Evolutionary conservation across 1,140 invertebrate species (phyloP).

Genomic region (Zaprionus davidi): DNA sequence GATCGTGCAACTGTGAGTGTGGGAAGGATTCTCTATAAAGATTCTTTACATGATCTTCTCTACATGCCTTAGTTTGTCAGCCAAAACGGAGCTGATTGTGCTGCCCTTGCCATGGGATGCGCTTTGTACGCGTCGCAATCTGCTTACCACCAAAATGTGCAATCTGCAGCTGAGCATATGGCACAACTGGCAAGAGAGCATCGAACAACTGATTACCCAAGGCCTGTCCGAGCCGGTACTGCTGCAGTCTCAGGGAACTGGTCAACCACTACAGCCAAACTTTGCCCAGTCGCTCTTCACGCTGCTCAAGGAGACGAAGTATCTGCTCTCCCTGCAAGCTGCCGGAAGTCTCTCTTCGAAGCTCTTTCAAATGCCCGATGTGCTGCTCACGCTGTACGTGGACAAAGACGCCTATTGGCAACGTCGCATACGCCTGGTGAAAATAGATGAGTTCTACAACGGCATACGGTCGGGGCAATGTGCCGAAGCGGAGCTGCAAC

Average conservation of each 20-base stretch:
- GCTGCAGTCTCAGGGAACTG: slow-evolving; percentile 18
- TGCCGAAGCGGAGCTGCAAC: slow-evolving; percentile 61
- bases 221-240: slow-evolving; percentile 65
- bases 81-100: slow-evolving; percentile 38
- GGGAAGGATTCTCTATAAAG: neutral
- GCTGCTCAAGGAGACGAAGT: slow-evolving; percentile 74
- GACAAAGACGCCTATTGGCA: slow-evolving; percentile 84
- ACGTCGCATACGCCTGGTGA: slow-evolving; percentile 83
- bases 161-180: slow-evolving; percentile 79
- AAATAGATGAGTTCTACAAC: slow-evolving; percentile 87
- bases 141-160: slow-evolving; percentile 75
- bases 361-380: slow-evolving; percentile 84
- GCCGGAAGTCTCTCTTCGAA: slow-evolving; percentile 48
- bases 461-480: slow-evolving; percentile 85
- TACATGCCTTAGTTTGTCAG: slow-evolving; percentile 28
- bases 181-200: slow-evolving; percentile 69
- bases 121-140: slow-evolving; percentile 63
- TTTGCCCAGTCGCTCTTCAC: slow-evolving; percentile 71
- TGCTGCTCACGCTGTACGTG: slow-evolving; percentile 84
- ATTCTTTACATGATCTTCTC: neutral
- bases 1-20: slow-evolving; percentile 60
- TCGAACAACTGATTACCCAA: slow-evolving; percentile 61
- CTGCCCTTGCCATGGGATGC: slow-evolving; percentile 50
- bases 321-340: slow-evolving; percentile 64
- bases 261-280: slow-evolving; percentile 54